phyloP scores from a whole-genome alignment of 2,888 invertebrate species.

The Cloeon dipterum region DNA sequence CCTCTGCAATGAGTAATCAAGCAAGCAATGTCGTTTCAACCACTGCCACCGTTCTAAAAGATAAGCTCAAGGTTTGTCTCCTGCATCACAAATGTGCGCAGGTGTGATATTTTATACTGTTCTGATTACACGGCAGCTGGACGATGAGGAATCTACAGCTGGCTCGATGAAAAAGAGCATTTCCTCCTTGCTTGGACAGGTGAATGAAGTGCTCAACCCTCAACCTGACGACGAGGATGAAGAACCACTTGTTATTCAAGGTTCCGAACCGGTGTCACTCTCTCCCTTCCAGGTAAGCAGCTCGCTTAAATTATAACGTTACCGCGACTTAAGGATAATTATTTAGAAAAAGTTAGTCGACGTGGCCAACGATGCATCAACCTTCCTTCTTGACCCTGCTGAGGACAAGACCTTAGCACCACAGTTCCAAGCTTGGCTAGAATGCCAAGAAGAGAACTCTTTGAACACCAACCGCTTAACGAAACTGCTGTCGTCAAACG shows the following conservation, averaged over 20 bases:
- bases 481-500: slow-evolving; percentile 32
- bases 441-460: slow-evolving; percentile 19
- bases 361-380: slow-evolving; percentile 45
- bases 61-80: slow-evolving; percentile 35
- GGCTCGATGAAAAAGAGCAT: slow-evolving; percentile 47
- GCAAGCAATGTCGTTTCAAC: slow-evolving; percentile 39
- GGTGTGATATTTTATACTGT: slow-evolving; percentile 1
- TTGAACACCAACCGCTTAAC: slow-evolving; percentile 31
- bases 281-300: slow-evolving; percentile 26
- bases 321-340: no score
- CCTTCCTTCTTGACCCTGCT: slow-evolving; percentile 44
- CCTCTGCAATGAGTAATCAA: slow-evolving; percentile 43
- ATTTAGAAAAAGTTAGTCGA: slow-evolving; percentile 43
- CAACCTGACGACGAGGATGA: slow-evolving; percentile 43
- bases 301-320: background rate
- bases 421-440: slow-evolving; percentile 33
- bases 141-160: slow-evolving; percentile 45
- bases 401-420: slow-evolving; percentile 20
- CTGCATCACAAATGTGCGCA: background rate
- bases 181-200: slow-evolving; percentile 44
- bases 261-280: slow-evolving; percentile 40
- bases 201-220: slow-evolving; percentile 43
- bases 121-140: slow-evolving; percentile 25
- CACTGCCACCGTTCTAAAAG: slow-evolving; percentile 40
- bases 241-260: slow-evolving; percentile 39